Evolutionary conservation across 1,140 invertebrate genomes (phyloP).

Genomic region (Homarus americanus): DNA sequence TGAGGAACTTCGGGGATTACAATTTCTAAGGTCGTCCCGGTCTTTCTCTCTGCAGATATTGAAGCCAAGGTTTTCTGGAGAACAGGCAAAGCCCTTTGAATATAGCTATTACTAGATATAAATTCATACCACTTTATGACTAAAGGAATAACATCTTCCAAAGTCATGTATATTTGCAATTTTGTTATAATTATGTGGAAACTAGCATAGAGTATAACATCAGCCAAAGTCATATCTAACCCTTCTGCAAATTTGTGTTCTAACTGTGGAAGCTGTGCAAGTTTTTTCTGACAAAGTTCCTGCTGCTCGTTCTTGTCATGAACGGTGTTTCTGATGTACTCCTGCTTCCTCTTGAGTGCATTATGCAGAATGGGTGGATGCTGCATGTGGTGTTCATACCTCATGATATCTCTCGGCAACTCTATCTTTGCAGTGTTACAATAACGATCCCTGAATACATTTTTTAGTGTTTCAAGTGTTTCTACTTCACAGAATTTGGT

Average conservation of each 20-base stretch:
- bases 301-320: conserved; percentile 75
- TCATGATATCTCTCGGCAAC: conserved; percentile 83
- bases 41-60: background rate
- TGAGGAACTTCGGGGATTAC: conserved; percentile 78
- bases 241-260: conserved; percentile 90
- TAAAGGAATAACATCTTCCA: conserved; percentile 48
- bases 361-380: conserved; percentile 92
- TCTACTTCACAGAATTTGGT: conserved; percentile 95
- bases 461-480: conserved; percentile 82
- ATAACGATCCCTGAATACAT: conserved; percentile 23
- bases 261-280: conserved; percentile 65
- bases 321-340: conserved; percentile 76
- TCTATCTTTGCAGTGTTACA: background rate
- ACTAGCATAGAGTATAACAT: conserved; percentile 64
- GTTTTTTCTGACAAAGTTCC: conserved; percentile 54
- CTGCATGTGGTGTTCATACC: conserved; percentile 91
- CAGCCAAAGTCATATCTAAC: conserved; percentile 87
- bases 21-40: background rate
- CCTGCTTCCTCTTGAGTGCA: conserved; percentile 86
- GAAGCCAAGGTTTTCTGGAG: conserved; percentile 14
- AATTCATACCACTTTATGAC: conserved; percentile 60
- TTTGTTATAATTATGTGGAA: conserved; percentile 50
- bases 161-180: conserved; percentile 8
- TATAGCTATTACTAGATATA: conserved; percentile 3
- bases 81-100: conserved; percentile 35